A percentile compares a stretch with the other conserved stretches of the same genome.
Evolutionary conservation across 1,140 invertebrate species (phyloP).

Genomic region (Bombus cullumanus): DNA sequence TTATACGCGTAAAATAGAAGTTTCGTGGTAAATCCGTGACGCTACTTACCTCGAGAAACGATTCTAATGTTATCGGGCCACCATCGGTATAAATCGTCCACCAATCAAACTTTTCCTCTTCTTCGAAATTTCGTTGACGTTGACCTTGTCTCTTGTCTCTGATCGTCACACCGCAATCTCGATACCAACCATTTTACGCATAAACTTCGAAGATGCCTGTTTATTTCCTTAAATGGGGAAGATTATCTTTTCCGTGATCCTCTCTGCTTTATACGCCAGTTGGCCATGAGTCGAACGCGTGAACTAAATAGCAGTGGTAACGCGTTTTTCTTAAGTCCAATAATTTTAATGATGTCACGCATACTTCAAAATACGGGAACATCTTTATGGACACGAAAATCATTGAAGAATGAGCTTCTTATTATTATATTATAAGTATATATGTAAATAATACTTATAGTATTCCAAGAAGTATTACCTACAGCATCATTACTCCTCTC

Average conservation of each 20-base stretch:
- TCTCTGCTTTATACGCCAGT: background rate
- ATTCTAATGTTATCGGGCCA: slow-evolving; percentile 42
- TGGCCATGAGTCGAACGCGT: background rate
- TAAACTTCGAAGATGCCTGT: background rate
- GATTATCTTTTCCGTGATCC: background rate
- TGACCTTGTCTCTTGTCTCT: background rate
- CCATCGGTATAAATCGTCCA: slow-evolving; percentile 49
- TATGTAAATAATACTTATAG: too few relatives aligned
- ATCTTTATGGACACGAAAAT: too few relatives aligned
- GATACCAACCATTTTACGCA: background rate
- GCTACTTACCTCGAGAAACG: slow-evolving; percentile 45
- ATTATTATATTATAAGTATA: too few relatives aligned
- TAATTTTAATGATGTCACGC: too few relatives aligned
- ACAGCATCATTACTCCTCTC: too few relatives aligned
- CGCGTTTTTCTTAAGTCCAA: too few relatives aligned
- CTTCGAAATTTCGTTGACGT: background rate
- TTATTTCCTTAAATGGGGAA: background rate
- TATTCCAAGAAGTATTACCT: too few relatives aligned
- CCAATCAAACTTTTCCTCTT: background rate
- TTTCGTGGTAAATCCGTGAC: slow-evolving; percentile 47
- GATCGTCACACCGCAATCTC: background rate
- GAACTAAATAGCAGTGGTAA: too few relatives aligned
- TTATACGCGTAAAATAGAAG: slow-evolving; percentile 75
- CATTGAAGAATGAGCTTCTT: too few relatives aligned
- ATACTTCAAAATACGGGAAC: too few relatives aligned